A percentile compares a stretch with the other conserved stretches of the same genome.
Evolutionary conservation across 2,888 invertebrate genomes (phyloP).

Genomic region (Pterostichus madidus): DNA sequence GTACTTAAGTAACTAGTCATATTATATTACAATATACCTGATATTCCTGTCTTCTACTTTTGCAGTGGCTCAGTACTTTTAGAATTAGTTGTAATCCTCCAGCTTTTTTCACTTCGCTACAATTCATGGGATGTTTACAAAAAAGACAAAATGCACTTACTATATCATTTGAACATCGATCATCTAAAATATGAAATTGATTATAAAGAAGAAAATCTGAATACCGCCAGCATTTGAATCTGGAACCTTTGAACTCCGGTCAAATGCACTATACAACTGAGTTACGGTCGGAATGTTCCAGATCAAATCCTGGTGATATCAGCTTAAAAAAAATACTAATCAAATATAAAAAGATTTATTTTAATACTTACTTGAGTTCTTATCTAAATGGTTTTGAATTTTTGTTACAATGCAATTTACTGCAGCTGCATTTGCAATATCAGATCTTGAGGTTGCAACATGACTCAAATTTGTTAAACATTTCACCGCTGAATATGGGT

Average conservation of each 20-base stretch:
- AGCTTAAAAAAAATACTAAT: too few relatives aligned
- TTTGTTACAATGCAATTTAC: slow-evolving; percentile 54
- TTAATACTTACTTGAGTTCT: slow-evolving; percentile 48
- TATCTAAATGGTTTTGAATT: slow-evolving; percentile 45
- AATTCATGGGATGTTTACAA: slow-evolving; percentile 61
- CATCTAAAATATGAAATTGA: slow-evolving; percentile 31
- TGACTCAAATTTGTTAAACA: slow-evolving; percentile 63
- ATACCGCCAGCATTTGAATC: too few relatives aligned
- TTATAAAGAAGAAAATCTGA: too few relatives aligned
- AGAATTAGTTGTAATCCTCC: slow-evolving; percentile 58
- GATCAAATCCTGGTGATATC: too few relatives aligned
- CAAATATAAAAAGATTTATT: not conserved
- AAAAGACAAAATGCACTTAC: slow-evolving; percentile 61
- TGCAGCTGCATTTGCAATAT: slow-evolving; percentile 57
- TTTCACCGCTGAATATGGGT: slow-evolving; percentile 62
- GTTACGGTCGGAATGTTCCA: too few relatives aligned
- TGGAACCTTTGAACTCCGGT: too few relatives aligned
- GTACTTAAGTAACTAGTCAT: not conserved
- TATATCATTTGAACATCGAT: slow-evolving; percentile 53
- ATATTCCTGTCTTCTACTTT: slow-evolving; percentile 61
- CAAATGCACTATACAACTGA: too few relatives aligned
- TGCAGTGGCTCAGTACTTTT: slow-evolving; percentile 50
- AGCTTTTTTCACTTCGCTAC: slow-evolving; percentile 60
- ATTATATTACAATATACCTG: slow-evolving; percentile 16
- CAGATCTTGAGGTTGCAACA: slow-evolving; percentile 61